A percentile compares a stretch with the other conserved stretches of the same genome.
Conservation (phyloP, 2,113 vertebrate species). For the Nothobranchius furzeri region DNA sequence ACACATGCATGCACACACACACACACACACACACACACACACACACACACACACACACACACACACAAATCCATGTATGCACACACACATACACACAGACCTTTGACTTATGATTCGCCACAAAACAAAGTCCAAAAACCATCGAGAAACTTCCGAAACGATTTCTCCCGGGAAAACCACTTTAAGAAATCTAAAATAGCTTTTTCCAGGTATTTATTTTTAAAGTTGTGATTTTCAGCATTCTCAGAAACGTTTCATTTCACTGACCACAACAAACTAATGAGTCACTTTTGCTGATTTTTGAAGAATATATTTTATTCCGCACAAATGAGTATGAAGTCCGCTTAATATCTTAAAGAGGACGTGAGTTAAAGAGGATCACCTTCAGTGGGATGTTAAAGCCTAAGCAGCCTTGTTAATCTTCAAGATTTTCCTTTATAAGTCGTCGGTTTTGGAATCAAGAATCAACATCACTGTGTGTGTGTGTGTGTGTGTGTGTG, state of each 20-base stretch:
- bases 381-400: no score
- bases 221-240: fast-evolving
- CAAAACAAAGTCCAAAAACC: background rate
- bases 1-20: background rate
- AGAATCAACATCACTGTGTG: no score
- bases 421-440: no score
- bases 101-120: background rate
- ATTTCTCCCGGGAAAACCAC: background rate
- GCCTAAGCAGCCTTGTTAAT: no score
- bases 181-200: background rate
- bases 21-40: constrained; percentile 7
- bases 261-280: constrained; percentile 26
- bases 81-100: constrained; percentile 9
- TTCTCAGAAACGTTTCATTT: constrained; percentile 5
- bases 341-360: background rate
- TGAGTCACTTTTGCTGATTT: background rate
- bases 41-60: constrained; percentile 24
- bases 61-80: no score
- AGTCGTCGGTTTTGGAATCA: no score
- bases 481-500: no score
- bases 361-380: no score
- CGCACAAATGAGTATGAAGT: no score
- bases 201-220: background rate
- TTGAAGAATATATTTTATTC: background rate
- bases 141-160: background rate